These are phyloP conservation scores for Leptinotarsa lineolata DNA, from an alignment of 1,140 invertebrate genomes.

Conservation along the genomic window DNA sequence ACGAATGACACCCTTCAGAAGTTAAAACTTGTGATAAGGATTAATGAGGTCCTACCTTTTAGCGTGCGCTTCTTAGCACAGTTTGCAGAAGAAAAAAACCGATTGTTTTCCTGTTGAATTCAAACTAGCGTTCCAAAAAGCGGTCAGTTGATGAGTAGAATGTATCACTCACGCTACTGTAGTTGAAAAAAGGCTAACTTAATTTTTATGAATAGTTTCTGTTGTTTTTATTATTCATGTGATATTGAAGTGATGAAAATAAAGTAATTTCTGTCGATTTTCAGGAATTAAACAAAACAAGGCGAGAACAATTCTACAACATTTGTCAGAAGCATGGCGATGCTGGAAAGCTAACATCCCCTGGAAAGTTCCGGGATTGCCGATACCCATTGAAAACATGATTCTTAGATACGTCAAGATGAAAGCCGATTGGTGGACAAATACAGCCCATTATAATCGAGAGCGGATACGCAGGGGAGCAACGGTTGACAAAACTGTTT, in stretches of 20 bases:
- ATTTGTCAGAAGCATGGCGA: conserved; percentile 98
- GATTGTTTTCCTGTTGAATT: too few relatives aligned
- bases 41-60: too few relatives aligned
- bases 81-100: too few relatives aligned
- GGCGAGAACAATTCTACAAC: conserved; percentile 97
- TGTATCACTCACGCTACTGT: too few relatives aligned
- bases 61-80: too few relatives aligned
- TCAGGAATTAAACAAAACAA: conserved; percentile 97
- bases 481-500: conserved; percentile 99
- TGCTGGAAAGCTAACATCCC: conserved; percentile 99
- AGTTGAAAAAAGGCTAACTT: too few relatives aligned
- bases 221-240: too few relatives aligned
- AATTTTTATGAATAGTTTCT: too few relatives aligned
- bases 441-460: conserved; percentile 99
- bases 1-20: too few relatives aligned
- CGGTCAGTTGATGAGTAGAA: too few relatives aligned
- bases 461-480: conserved; percentile 92
- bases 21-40: too few relatives aligned
- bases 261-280: not conserved
- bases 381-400: conserved; percentile 99
- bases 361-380: conserved; percentile 98
- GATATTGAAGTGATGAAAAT: not conserved
- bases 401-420: conserved; percentile 99
- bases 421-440: conserved; percentile 99
- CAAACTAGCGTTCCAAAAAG: too few relatives aligned